These are phyloP conservation scores for Idaea biselata DNA, from an alignment of 2,888 invertebrate species.

Conservation along the genomic window DNA sequence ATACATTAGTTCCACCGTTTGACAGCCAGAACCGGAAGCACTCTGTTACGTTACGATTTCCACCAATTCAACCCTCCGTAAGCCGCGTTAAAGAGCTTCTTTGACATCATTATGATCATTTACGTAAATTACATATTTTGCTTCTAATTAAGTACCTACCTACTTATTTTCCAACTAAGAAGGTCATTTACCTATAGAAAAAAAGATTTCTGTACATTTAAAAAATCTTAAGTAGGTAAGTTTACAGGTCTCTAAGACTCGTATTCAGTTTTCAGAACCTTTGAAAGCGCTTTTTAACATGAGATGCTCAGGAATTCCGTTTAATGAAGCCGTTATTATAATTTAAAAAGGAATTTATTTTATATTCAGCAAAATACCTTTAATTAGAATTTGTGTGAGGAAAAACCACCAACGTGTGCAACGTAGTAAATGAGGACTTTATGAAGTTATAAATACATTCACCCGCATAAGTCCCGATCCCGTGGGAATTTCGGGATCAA, in stretches of 20 bases:
- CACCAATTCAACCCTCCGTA: too few species aligned
- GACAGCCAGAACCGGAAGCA: too few species aligned
- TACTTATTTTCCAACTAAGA: conserved; percentile 7
- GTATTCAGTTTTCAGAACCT: conserved; percentile 59
- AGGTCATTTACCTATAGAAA: background rate
- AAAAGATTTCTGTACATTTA: background rate
- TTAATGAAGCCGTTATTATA: conserved; percentile 72
- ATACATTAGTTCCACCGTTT: too few species aligned
- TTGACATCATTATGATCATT: too few species aligned
- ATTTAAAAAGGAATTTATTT: conserved; percentile 59
- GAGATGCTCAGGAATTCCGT: conserved; percentile 57
- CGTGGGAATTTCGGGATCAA: too few species aligned
- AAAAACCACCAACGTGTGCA: conserved; percentile 10
- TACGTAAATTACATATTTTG: background rate
- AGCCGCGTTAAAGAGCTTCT: too few species aligned
- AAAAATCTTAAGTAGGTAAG: background rate
- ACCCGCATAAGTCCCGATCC: too few species aligned
- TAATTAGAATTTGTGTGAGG: conserved; percentile 56
- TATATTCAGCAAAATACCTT: conserved; percentile 60
- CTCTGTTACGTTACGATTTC: too few species aligned
- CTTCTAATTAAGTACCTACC: conserved; percentile 2
- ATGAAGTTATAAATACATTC: background rate
- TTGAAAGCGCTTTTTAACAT: conserved; percentile 60
- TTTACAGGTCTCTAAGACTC: conserved; percentile 41
- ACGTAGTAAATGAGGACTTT: background rate